A percentile compares a stretch with the other conserved stretches of the same genome.
Conservation (phyloP, 2,797 vertebrate species). For the Micropoecilia bifurca region DNA sequence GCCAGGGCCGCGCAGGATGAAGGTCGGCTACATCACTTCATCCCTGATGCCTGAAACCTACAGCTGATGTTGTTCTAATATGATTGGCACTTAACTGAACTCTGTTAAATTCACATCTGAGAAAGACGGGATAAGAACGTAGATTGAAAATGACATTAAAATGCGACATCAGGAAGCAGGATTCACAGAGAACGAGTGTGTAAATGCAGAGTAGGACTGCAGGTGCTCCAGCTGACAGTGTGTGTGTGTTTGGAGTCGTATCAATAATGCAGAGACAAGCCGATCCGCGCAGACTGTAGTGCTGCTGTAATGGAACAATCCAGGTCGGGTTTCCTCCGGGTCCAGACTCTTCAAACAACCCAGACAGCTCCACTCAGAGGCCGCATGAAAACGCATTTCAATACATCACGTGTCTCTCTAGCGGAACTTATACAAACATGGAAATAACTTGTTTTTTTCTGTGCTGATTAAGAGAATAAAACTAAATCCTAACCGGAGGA, state of each 20-base stretch:
- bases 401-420: neutral
- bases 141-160: constrained; percentile 2
- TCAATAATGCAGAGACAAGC: constrained; percentile 77
- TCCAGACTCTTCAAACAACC: constrained; percentile 31
- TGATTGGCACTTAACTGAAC: neutral
- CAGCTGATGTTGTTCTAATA: neutral
- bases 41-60: neutral
- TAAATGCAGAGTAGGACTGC: constrained; percentile 30
- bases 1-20: constrained; percentile 70
- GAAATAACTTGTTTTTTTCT: constrained; percentile 2
- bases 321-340: constrained; percentile 69
- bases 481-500: neutral
- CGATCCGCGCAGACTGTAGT: constrained; percentile 57
- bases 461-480: neutral
- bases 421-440: neutral
- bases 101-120: neutral
- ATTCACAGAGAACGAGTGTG: constrained; percentile 27
- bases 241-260: constrained; percentile 27
- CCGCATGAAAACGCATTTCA: constrained; percentile 24
- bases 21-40: constrained; percentile 34
- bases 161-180: constrained; percentile 4
- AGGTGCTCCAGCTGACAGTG: constrained; percentile 29
- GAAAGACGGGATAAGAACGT: neutral
- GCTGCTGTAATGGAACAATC: constrained; percentile 79
- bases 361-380: constrained; percentile 25